These are phyloP conservation scores for Anoura caudifer DNA, from an alignment of 2,113 vertebrate species.

Conservation along the genomic window DNA sequence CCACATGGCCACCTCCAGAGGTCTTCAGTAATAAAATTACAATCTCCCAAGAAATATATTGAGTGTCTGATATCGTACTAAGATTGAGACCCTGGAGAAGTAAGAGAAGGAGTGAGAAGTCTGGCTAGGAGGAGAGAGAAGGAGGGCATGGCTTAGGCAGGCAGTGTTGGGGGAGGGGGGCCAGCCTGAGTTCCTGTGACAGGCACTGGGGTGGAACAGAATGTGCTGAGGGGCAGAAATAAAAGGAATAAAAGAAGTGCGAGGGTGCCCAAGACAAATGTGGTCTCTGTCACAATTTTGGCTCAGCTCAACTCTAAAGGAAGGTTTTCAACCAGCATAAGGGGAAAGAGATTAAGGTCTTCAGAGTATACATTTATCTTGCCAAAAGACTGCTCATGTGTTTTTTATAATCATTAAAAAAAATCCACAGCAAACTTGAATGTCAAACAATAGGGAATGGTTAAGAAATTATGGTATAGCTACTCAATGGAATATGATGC, in stretches of 20 bases:
- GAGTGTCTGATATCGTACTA: background rate
- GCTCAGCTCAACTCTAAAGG: background rate
- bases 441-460: constrained; percentile 32
- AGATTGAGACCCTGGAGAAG: background rate
- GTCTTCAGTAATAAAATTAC: background rate
- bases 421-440: constrained; percentile 38
- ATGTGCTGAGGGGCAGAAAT: background rate
- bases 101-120: background rate
- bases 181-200: background rate
- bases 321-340: background rate
- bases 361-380: background rate
- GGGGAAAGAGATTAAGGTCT: background rate
- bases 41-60: background rate
- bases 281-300: background rate
- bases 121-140: background rate
- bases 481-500: constrained; percentile 16
- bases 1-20: background rate
- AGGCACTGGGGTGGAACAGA: background rate
- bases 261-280: background rate
- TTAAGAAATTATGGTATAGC: constrained; percentile 54
- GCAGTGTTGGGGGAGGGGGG: background rate
- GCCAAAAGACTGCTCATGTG: constrained; percentile 3
- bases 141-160: background rate
- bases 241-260: background rate
- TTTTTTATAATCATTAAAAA: constrained; percentile 27